Base-by-base conservation (phyloP, 1,140 invertebrate species). In the Laupala kohalensis region DNA sequence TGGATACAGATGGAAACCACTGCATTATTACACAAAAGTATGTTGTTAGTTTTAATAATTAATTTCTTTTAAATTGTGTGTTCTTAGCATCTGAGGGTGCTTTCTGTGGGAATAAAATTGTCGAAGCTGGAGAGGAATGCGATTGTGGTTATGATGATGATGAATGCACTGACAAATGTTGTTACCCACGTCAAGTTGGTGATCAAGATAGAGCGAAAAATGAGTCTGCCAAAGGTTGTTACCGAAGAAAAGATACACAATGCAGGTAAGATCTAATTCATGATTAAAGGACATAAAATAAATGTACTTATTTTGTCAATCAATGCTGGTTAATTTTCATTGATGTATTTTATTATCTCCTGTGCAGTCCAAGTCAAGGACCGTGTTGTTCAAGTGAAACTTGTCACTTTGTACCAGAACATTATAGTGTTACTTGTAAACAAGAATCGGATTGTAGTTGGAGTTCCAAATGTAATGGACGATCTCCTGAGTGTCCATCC, bases 61-160 rank as follows among this genome's bases (percentile, higher is more conserved):
- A n/a, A 62, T n/a, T 28, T 5, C 25, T 25, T 67, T 13, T 67
- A 25, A 67, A 2, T 66, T 67, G 13, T 74, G 5, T 75, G 70
- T 73, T 80, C 76, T 81, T 84, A 84, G 92, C 89, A 27, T 93
- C 91, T 70, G 91, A 90, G 72, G 95, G 94, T 72, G 94, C 97
- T 26, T 99, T 99, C 86, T 99, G 97, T 83, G 97, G 97, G 19
- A 99, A 99, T 81, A 97, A 97, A 83, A 98, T 99, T 77, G 95
- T 97, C 0, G 97, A 99, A 81, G 90, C 90, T 29, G 95, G 93
- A 15, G 97, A 99, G 81, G 93, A 99, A 82, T 99, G 97, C 79
- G 97, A 99, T 81, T 99, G 97, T 80, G 97, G 97, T 25, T 99
- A 97, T 79, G 93, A 96, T 77, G 89, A 93, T 71, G 86, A 88